Evolutionary conservation across 1,140 invertebrate genomes (phyloP), one percentile per base, ranked within the genome.

Genomic region (Ectropis grisescens): DNA sequence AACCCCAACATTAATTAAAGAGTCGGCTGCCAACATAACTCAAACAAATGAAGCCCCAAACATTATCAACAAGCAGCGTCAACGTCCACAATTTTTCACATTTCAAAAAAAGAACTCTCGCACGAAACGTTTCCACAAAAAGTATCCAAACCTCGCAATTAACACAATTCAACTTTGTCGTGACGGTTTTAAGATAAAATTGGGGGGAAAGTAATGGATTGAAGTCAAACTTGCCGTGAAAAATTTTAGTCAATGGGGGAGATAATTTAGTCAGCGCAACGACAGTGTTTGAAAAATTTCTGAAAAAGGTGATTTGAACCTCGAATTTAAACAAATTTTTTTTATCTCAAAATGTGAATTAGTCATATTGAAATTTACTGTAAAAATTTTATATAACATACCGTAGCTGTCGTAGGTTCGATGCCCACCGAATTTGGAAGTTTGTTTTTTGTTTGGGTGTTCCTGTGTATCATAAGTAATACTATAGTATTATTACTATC

Each of bases 291-390:
- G 68, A 74, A 61, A 74, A 74, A 74, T 72, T 74, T 66, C 58
- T 58, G 68, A 75, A 65, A 80, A 76, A 76, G 69, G 76, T 74
- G n/a, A n/a, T n/a, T n/a, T n/a, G n/a, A n/a, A n/a, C n/a, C n/a
- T n/a, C n/a, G n/a, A n/a, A n/a, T n/a, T n/a, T n/a, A n/a, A n/a
- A n/a, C n/a, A n/a, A n/a, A n/a, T n/a, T n/a, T n/a, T n/a, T n/a
- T n/a, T n/a, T n/a, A n/a, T n/a, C n/a, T n/a, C n/a, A n/a, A n/a
- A n/a, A n/a, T n/a, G n/a, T n/a, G n/a, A n/a, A n/a, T n/a, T n/a
- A n/a, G n/a, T n/a, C n/a, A n/a, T n/a, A n/a, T n/a, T n/a, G n/a
- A n/a, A n/a, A n/a, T n/a, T n/a, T n/a, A n/a, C n/a, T n/a, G n/a
- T n/a, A n/a, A n/a, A n/a, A n/a, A n/a, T n/a, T n/a, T n/a, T n/a